Percentiles rank a stretch among this genome's conserved stretches.
Evolutionary conservation across 2,888 invertebrate genomes (phyloP).

Genomic region (Cynaeus angustus): DNA sequence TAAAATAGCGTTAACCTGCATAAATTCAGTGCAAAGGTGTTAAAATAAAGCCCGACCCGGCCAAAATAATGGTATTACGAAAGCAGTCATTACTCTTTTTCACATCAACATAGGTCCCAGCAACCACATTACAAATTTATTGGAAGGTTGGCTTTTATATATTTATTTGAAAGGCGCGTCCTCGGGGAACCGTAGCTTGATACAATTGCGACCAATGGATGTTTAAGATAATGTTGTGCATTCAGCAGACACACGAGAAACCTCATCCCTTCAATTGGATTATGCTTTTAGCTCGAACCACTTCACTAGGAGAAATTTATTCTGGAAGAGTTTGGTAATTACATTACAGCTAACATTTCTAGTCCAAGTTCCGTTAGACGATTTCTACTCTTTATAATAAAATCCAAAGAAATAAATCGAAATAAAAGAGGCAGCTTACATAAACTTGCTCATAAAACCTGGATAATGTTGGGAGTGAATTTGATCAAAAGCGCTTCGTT

Average conservation of each 20-base stretch:
- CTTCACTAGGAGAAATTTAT: conserved; percentile 49
- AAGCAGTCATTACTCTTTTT: conserved; percentile 47
- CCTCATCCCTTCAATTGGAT: conserved; percentile 49
- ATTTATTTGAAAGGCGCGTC: conserved; percentile 38
- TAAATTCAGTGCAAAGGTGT: conserved; percentile 30
- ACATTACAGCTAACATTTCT: conserved; percentile 34
- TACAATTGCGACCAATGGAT: conserved; percentile 46
- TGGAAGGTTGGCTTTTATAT: conserved; percentile 32
- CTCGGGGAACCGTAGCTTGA: conserved; percentile 36
- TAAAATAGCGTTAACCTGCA: conserved; percentile 32
- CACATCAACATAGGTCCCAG: conserved; percentile 35
- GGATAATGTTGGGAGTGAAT: conserved; percentile 17
- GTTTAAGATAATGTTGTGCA: conserved; percentile 44
- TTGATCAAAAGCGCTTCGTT: conserved; percentile 5
- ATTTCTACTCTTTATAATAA: conserved; percentile 37
- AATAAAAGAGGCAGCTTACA: conserved; percentile 14
- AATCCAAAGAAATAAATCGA: conserved; percentile 23
- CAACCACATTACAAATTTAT: conserved; percentile 45
- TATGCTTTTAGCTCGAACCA: conserved; percentile 50
- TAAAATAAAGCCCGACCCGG: conserved; percentile 35
- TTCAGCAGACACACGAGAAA: conserved; percentile 47
- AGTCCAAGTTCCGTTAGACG: conserved; percentile 27
- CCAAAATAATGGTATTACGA: conserved; percentile 34
- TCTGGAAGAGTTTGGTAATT: conserved; percentile 42
- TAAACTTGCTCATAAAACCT: conserved; percentile 29